These are phyloP conservation scores for Brotula barbata DNA, from an alignment of 2,797 vertebrate species.

Conservation along the genomic window DNA sequence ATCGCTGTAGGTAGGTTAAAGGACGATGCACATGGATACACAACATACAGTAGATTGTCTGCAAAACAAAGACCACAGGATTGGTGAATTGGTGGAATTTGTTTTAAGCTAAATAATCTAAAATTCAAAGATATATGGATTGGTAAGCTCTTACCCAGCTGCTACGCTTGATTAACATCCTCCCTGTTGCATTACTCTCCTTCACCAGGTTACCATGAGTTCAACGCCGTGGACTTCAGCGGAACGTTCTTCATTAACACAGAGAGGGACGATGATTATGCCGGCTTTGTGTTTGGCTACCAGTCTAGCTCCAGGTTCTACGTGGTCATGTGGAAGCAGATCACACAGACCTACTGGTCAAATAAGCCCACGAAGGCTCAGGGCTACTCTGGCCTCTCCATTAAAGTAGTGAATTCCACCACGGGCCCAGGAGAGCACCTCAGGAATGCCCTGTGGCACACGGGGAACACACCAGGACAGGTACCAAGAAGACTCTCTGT, in stretches of 20 bases:
- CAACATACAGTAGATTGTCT: neutral
- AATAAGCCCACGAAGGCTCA: conserved; percentile 93
- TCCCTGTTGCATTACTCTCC: conserved; percentile 1
- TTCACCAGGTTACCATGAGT: conserved; percentile 90
- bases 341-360: conserved; percentile 98
- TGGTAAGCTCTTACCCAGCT: too few species aligned
- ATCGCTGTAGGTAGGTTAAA: conserved; percentile 91
- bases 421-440: conserved; percentile 96
- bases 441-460: conserved; percentile 97
- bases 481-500: conserved; percentile 63
- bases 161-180: too few species aligned
- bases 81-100: too few species aligned
- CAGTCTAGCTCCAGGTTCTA: conserved; percentile 98
- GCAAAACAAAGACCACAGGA: too few species aligned
- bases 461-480: conserved; percentile 94
- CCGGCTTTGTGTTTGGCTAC: conserved; percentile 97
- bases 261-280: conserved; percentile 95
- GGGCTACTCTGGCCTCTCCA: conserved; percentile 94
- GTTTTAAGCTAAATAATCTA: too few species aligned
- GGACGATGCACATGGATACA: neutral
- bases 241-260: conserved; percentile 99
- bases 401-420: conserved; percentile 98
- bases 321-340: conserved; percentile 99
- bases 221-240: conserved; percentile 96
- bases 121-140: too few species aligned